Evolutionary conservation across 2,113 vertebrate species (phyloP), one percentile per base, ranked within the genome.

Genomic region (rat (Rattus norvegicus)): DNA sequence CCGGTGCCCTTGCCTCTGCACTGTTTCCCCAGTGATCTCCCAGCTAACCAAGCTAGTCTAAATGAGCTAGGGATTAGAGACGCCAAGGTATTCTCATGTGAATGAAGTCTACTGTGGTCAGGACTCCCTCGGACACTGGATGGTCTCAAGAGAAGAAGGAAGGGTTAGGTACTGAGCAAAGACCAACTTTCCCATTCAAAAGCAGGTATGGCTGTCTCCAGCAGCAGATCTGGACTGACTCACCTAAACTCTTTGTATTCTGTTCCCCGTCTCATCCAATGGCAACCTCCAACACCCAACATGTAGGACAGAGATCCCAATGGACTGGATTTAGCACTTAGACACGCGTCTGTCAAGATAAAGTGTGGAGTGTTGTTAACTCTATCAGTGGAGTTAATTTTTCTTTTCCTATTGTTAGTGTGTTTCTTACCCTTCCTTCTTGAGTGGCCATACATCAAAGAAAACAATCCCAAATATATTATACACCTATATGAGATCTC

Each of bases 81-180:
- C 22, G 52, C 5, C 47, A 47, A 54, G 39, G 6, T 24, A 24
- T 2, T 7, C 1, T 43, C 28, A 20, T 16, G 39, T 5, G 65
- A 77, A 30, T 65, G 61, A 11, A 75, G 65, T 7, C 39, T 28
- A 1, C 3, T 22, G 20, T 5, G 6, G 2, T 2, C 7, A 19
- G 52, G 54, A 63, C 7, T 26, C 7, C 14, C 14, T 19, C 14
- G 47, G 28, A 14, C 39, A 63, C 26, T 10, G 28, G 54, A 5
- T 26, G 0, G 63, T 1, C 10, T 3, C 7, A 4, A 3, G 61
- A 14, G 5, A 65, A 13, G 19, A 1, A 8, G 30, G 12, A 1
- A 30, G 0, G 33, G 30, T 30, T 43, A 69, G 17, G 14, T 19
- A 49, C 2, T 1, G 24, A 1, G 14, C 24, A 1, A 0, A 0